Evolutionary conservation across 1,140 invertebrate genomes (phyloP).

Genomic region (Formica exsecta): DNA sequence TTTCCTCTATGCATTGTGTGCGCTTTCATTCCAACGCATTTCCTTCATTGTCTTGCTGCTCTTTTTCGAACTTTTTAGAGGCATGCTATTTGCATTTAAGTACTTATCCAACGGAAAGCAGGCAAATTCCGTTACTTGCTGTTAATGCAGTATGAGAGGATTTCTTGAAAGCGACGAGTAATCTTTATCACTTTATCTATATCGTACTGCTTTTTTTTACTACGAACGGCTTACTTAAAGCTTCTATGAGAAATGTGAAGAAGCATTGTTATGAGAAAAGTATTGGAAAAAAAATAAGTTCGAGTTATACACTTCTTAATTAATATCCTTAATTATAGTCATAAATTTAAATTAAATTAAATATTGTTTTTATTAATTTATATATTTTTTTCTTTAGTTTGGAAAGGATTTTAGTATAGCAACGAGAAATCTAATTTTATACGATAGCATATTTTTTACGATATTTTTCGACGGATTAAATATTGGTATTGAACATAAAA

Average conservation of each 20-base stretch:
- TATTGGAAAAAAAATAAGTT: constrained; percentile 14
- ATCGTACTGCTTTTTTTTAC: constrained; percentile 42
- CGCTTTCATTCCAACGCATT: background rate
- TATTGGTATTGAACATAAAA: constrained; percentile 17
- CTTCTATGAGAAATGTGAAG: constrained; percentile 58
- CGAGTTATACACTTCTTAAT: background rate
- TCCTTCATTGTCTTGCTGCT: background rate
- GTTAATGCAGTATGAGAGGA: constrained; percentile 68
- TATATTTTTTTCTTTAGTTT: constrained; percentile 7
- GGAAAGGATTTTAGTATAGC: background rate
- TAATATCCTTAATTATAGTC: background rate
- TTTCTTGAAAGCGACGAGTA: constrained; percentile 67
- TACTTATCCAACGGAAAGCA: constrained; percentile 36
- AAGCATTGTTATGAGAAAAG: constrained; percentile 19
- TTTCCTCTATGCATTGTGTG: constrained; percentile 10
- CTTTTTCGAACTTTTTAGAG: constrained; percentile 32
- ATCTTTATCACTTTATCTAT: constrained; percentile 72
- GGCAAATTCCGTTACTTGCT: constrained; percentile 47
- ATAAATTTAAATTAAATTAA: background rate
- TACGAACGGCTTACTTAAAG: constrained; percentile 61
- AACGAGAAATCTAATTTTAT: background rate
- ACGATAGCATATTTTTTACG: constrained; percentile 18
- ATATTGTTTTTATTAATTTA: background rate
- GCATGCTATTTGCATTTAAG: constrained; percentile 42
- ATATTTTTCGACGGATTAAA: constrained; percentile 2